phyloP scores from a whole-genome alignment of 2,797 vertebrate genomes.

The Hippopotamyrus pictus region DNA sequence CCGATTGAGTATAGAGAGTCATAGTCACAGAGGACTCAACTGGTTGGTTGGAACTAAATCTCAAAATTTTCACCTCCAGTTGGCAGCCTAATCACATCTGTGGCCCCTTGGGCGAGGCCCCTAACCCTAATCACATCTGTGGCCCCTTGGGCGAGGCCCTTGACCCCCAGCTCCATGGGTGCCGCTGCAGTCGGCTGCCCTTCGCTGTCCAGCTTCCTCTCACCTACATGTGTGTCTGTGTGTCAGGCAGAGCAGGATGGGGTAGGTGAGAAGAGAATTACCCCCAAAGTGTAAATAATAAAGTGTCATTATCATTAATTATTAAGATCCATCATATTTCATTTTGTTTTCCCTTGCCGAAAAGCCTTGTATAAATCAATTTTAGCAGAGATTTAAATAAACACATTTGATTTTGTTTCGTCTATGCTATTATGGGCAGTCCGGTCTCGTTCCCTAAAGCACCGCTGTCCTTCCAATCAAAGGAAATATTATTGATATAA shows the following conservation, averaged over 20 bases:
- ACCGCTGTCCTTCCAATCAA: not conserved
- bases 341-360: not conserved
- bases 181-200: not conserved
- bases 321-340: not conserved
- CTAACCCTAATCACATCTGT: not conserved
- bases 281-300: not conserved
- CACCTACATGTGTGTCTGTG: not conserved
- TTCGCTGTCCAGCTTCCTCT: not conserved
- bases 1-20: not conserved
- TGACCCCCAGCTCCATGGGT: not conserved
- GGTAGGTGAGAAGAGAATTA: not conserved
- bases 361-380: not conserved
- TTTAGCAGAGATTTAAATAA: not conserved
- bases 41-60: not conserved
- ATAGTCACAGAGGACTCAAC: not conserved
- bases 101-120: not conserved
- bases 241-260: not conserved
- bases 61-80: not conserved
- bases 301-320: not conserved
- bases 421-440: not conserved
- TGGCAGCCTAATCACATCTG: not conserved
- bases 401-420: not conserved
- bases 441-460: not conserved
- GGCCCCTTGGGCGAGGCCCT: not conserved
- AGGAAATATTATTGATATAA: constrained; percentile 11